Percentiles rank a stretch among this genome's conserved stretches.
Conservation (phyloP, 2,113 vertebrate genomes). For the Ictidomys tridecemlineatus region DNA sequence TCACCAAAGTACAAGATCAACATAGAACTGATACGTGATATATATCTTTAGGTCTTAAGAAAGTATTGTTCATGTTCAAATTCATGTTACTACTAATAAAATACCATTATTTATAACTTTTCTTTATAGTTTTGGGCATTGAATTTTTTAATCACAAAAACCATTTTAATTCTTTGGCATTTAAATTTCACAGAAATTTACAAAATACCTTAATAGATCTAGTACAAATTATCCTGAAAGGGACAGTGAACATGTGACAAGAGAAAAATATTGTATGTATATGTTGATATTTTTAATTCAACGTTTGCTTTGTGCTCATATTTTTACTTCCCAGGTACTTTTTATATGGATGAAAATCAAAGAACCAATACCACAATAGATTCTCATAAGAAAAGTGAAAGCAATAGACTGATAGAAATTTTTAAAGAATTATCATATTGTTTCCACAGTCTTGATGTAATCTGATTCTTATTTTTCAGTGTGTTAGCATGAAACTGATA, state of each 20-base stretch:
- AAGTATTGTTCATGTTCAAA: background rate
- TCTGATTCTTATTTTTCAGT: constrained; percentile 37
- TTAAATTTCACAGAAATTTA: constrained; percentile 43
- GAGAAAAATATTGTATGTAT: background rate
- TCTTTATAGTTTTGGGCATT: background rate
- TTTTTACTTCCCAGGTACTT: constrained; percentile 32
- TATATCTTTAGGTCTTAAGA: background rate
- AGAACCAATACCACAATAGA: constrained; percentile 61
- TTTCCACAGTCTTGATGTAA: background rate
- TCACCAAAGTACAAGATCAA: background rate
- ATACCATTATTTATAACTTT: background rate
- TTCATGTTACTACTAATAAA: background rate
- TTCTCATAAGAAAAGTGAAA: constrained; percentile 35
- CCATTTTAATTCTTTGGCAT: background rate
- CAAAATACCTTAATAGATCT: background rate
- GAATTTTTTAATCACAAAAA: background rate
- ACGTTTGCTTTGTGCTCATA: background rate
- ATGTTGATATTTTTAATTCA: background rate
- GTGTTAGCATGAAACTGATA: background rate
- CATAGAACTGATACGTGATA: background rate
- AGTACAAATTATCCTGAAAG: background rate
- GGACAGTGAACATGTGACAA: background rate
- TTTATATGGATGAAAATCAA: background rate
- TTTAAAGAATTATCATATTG: background rate
- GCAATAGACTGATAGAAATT: constrained; percentile 1